Base-by-base conservation (phyloP, 2,888 invertebrate species). In the Coronaproctus castanopsis region DNA sequence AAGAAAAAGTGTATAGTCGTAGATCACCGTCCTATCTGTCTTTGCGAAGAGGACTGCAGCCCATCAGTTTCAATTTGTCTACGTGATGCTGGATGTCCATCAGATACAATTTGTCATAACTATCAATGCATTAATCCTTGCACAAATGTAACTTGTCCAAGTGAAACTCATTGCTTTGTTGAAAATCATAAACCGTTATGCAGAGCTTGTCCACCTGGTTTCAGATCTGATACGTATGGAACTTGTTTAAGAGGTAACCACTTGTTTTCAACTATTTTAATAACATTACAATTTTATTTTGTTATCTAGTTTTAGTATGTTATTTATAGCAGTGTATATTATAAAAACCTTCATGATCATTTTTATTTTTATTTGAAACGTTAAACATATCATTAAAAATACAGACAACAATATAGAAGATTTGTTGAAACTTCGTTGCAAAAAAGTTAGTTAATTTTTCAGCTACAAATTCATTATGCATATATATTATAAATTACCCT, bases 161-260 rank as follows among this genome's bases (percentile, higher is more conserved):
- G 80, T 68, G 81, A 82, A 71, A 84, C 87, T 67, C 90, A 91
- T 69, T 92, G 92, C 78, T 85, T 84, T 76, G 90, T 90, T 69
- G 88, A 90, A 80, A 87, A 90, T 75, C 92, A 92, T 78, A 87
- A 85, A 77, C 86, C 91, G 68, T 83, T 87, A 75, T 92, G 92
- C 85, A 88, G 89, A 82, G 89, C 87, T 81, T 92, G 92, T 79
- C 89, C 91, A 71, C 80, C 81, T 75, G 92, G 90, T 78, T 91
- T 85, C 80, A 83, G 83, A 77, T 84, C 87, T 75, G 89, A 91
- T 77, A 81, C 86, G 72, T 83, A 83, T 79, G 85, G 85, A 78
- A 90, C 90, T 85, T 92, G 91, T 80, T 82, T 87, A 77, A 87
- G 89, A 90, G 90, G 91, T 91, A 91, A 89, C 78, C 65, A 65